Percentiles rank a stretch among this genome's conserved stretches.
Conservation (phyloP, 2,113 vertebrate species). For the Rynchops niger region DNA sequence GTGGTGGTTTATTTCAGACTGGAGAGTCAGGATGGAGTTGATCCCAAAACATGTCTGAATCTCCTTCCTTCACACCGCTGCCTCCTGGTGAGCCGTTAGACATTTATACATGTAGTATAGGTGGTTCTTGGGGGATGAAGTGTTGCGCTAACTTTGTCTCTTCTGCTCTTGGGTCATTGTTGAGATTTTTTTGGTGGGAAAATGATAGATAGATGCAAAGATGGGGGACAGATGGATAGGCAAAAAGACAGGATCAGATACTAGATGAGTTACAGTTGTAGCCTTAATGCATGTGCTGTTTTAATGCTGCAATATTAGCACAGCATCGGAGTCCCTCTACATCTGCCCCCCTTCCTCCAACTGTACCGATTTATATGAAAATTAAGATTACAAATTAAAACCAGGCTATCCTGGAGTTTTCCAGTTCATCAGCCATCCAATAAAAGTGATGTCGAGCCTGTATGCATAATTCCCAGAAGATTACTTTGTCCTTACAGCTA, state of each 20-base stretch:
- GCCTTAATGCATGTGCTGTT: constrained; percentile 43
- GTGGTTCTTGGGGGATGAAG: background rate
- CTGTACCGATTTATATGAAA: constrained; percentile 83
- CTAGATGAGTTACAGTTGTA: constrained; percentile 61
- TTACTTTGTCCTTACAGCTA: constrained; percentile 85
- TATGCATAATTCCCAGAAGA: constrained; percentile 84
- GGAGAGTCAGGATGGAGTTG: background rate
- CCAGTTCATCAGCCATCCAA: constrained; percentile 83
- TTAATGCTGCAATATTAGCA: constrained; percentile 66
- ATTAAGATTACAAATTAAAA: constrained; percentile 87
- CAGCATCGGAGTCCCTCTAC: constrained; percentile 42
- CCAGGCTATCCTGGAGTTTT: constrained; percentile 80
- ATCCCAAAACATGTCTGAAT: background rate
- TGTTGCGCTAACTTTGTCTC: constrained; percentile 1
- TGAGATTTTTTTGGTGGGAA: background rate
- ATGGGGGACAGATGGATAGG: constrained; percentile 73
- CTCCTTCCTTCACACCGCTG: background rate
- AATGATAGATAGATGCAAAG: constrained; percentile 25
- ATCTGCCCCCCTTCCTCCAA: constrained; percentile 62
- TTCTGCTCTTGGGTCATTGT: constrained; percentile 2
- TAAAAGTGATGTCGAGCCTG: constrained; percentile 82
- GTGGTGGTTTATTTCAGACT: background rate
- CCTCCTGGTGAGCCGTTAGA: background rate
- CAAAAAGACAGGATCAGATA: constrained; percentile 63
- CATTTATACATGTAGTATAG: background rate